Base-by-base conservation (phyloP, 2,888 invertebrate species). In the Petrolisthes cinctipes region DNA sequence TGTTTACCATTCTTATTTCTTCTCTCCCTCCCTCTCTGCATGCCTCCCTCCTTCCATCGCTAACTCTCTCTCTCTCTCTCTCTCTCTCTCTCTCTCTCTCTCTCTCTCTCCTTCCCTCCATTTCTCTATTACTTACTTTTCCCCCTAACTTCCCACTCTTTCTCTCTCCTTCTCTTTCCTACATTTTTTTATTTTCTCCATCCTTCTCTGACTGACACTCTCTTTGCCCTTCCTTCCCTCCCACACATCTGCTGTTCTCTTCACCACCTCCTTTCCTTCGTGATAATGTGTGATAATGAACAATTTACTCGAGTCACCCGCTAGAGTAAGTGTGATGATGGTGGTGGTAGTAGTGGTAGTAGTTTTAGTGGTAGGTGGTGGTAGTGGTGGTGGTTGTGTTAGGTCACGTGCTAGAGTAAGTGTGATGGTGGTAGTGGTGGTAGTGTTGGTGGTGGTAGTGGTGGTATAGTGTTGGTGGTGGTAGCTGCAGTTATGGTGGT, bases 151-250 rank as follows among this genome's bases (percentile, higher is more conserved):
- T 51, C 57, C 37, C 57, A 56, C 57, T 23, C 73, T 71, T 11
- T 73, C 73, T 73, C 54, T 71, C 56, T 83, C 83, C 56, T 73
- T 83, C 73, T 75, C 56, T 83, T 23, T 83, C 56, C 73, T 73
- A 54, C 56, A 54, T 53, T 9, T 14, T 37, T 11, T 53, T 9
- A 17, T 37, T 11, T 9, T 66, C 7, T 51, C 68, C 61, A 23
- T 51, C 57, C 17, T 0, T 61, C 53, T 53, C n/a, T 11, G 11
- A 54, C 54, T 83, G 53, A 54, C 20, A 4, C 20, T 73, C 56
- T 54, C 56, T 73, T 37, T 37, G 37, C 37, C 37, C 37, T 37
- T 37, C 83, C 80, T 57, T 57, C 20, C 73, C 37, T 57, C 57
- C 20, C n/a, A 57, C 20, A 17, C 73, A 7, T n/a, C 73, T 20